These are phyloP conservation scores for Latrodectus hesperus DNA, from an alignment of 2,888 invertebrate genomes.

Conservation along the genomic window DNA sequence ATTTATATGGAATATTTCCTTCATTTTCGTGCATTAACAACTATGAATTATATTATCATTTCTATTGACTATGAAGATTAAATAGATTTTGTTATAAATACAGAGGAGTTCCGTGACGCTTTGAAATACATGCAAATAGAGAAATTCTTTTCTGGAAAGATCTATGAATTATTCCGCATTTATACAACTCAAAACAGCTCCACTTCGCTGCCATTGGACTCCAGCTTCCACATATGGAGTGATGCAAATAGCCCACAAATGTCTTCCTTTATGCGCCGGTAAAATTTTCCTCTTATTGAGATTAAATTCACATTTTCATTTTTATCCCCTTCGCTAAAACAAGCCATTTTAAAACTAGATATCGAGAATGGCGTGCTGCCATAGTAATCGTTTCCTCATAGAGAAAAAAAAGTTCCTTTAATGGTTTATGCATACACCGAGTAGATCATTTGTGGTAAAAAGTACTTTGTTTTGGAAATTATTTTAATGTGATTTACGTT, in stretches of 20 bases:
- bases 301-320: slow-evolving; percentile 28
- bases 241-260: slow-evolving; percentile 14
- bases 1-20: no score
- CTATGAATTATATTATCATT: no score
- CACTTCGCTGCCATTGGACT: not conserved
- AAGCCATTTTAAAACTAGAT: not conserved
- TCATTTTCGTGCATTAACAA: no score
- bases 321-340: not conserved
- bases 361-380: not conserved
- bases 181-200: not conserved
- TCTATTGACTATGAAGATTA: no score
- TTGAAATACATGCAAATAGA: no score
- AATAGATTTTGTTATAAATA: no score
- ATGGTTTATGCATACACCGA: not conserved
- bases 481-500: not conserved
- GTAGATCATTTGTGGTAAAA: not conserved
- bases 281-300: slow-evolving; percentile 26
- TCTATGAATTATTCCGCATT: not conserved
- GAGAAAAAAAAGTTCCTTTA: not conserved
- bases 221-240: not conserved
- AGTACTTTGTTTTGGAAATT: not conserved
- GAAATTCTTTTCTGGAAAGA: not conserved
- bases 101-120: no score
- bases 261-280: slow-evolving; percentile 8
- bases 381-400: not conserved